phyloP scores from a whole-genome alignment of 2,797 vertebrate genomes.

The Syndactyla subalaris region DNA sequence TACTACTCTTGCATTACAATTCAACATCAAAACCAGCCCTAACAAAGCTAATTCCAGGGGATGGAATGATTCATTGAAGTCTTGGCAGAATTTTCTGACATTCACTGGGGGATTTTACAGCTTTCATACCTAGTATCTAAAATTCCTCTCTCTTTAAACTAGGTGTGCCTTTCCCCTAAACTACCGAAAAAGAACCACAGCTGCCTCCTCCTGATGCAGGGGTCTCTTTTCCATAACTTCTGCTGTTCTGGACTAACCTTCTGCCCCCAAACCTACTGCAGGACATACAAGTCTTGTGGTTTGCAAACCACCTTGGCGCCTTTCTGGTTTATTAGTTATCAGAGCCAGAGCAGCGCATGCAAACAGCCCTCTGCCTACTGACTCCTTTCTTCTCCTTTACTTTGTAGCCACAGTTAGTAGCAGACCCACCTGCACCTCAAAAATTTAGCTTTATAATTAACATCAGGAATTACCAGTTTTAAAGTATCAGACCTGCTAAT shows the following conservation, averaged over 20 bases:
- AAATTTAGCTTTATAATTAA: constrained; percentile 4
- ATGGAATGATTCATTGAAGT: background rate
- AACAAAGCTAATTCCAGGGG: constrained; percentile 5
- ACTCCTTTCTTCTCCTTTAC: background rate
- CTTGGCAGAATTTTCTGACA: background rate
- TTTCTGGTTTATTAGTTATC: background rate
- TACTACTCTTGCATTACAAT: background rate
- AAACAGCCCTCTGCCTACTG: background rate
- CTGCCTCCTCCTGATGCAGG: background rate
- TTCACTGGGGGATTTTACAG: background rate
- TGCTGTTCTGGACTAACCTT: background rate
- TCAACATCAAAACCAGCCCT: background rate
- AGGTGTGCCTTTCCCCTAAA: background rate
- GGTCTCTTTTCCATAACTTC: background rate
- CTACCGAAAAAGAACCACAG: background rate
- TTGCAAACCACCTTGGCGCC: background rate
- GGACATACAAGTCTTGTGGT: rapidly evolving
- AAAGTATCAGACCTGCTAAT: constrained; percentile 18
- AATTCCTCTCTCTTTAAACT: background rate
- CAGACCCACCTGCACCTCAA: background rate
- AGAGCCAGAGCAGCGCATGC: background rate
- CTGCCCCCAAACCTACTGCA: rapidly evolving
- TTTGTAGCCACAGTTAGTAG: background rate
- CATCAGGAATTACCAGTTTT: background rate
- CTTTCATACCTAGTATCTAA: background rate